These are phyloP conservation scores for Fragum fragum DNA, from an alignment of 2,888 invertebrate genomes.

Conservation along the genomic window DNA sequence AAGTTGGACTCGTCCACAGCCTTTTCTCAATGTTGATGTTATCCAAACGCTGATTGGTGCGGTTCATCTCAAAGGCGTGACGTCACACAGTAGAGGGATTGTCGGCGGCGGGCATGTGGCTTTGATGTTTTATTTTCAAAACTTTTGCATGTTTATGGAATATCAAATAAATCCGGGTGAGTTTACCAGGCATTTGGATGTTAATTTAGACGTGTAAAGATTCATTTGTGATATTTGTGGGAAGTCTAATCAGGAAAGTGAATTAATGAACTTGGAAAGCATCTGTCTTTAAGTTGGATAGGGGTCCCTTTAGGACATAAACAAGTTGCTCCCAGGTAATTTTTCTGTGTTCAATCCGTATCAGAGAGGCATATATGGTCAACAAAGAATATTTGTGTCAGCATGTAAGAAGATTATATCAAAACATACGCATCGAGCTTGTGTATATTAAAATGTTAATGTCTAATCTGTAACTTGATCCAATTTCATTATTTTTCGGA, in stretches of 20 bases:
- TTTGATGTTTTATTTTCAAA: constrained; percentile 84
- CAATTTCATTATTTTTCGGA: too few species aligned
- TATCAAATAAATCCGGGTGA: constrained; percentile 9
- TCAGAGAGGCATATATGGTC: neutral
- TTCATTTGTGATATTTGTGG: neutral
- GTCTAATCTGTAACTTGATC: too few species aligned
- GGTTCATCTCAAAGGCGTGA: constrained; percentile 82
- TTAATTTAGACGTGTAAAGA: neutral
- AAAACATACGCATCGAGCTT: too few species aligned
- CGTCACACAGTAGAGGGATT: constrained; percentile 82
- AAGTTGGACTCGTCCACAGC: constrained; percentile 73
- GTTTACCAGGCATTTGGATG: neutral
- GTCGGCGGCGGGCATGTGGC: constrained; percentile 84
- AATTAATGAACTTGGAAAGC: constrained; percentile 1
- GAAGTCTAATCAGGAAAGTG: neutral
- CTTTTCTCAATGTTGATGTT: constrained; percentile 83
- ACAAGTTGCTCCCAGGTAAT: constrained; percentile 31
- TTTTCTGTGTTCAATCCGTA: constrained; percentile 4
- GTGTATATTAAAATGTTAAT: too few species aligned
- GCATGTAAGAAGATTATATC: too few species aligned
- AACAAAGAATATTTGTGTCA: too few species aligned
- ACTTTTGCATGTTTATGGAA: constrained; percentile 57
- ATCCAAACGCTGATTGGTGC: constrained; percentile 83
- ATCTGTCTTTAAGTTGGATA: constrained; percentile 15
- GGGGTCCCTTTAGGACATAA: constrained; percentile 29